Percentiles rank a stretch among this genome's conserved stretches.
These are phyloP conservation scores for Colletes latitarsis DNA, from an alignment of 1,140 invertebrate genomes.

Conservation along the genomic window DNA sequence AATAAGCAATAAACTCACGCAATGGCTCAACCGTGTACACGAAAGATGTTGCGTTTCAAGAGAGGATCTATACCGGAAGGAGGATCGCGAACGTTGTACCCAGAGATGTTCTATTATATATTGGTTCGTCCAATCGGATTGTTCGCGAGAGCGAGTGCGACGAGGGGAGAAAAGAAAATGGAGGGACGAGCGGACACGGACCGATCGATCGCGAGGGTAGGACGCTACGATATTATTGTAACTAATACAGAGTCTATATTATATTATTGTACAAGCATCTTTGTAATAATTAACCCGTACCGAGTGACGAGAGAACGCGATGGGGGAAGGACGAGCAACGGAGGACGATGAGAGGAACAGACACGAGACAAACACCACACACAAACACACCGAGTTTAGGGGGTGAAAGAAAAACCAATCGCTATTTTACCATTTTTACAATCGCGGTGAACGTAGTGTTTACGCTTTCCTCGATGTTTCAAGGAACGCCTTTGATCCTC, in stretches of 20 bases:
- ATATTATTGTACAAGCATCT: constrained; percentile 76
- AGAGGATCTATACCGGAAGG: neutral
- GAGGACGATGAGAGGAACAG: constrained; percentile 18
- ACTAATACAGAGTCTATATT: constrained; percentile 79
- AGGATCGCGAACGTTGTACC: constrained; percentile 22
- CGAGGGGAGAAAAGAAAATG: neutral
- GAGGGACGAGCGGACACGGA: constrained; percentile 27
- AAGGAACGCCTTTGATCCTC: neutral
- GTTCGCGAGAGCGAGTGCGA: constrained; percentile 5
- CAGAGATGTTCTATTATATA: constrained; percentile 63
- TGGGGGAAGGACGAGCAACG: constrained; percentile 18
- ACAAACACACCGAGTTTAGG: constrained; percentile 1
- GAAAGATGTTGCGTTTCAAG: constrained; percentile 48
- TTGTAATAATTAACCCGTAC: constrained; percentile 73
- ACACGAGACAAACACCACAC: neutral
- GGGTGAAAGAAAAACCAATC: constrained; percentile 56
- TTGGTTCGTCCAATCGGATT: constrained; percentile 56
- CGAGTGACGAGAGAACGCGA: constrained; percentile 52
- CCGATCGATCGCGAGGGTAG: constrained; percentile 55
- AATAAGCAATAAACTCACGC: constrained; percentile 76
- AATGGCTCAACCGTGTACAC: constrained; percentile 48
- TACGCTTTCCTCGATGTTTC: constrained; percentile 43
- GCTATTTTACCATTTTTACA: constrained; percentile 73
- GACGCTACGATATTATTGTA: constrained; percentile 75
- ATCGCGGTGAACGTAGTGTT: constrained; percentile 61